These are phyloP conservation scores for Stomatorhinus walkeri DNA, from an alignment of 2,797 vertebrate genomes.

Conservation along the genomic window DNA sequence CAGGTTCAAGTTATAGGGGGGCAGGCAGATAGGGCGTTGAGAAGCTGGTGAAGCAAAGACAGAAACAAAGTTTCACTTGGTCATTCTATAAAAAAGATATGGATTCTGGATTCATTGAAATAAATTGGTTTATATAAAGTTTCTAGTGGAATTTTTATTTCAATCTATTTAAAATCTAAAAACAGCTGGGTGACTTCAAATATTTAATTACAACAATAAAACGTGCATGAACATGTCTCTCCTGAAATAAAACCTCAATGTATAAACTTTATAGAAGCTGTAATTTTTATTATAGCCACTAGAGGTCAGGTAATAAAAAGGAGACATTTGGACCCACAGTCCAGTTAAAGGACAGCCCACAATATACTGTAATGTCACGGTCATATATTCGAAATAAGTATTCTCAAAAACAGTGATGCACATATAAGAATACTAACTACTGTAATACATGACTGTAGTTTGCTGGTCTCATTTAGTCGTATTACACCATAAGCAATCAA, in stretches of 20 bases:
- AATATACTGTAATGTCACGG: neutral
- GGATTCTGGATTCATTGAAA: neutral
- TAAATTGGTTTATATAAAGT: constrained; percentile 3
- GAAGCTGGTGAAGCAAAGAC: constrained; percentile 47
- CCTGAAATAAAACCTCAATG: neutral
- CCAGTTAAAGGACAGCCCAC: neutral
- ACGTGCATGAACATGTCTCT: neutral
- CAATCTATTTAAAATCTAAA: neutral
- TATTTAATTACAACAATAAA: neutral
- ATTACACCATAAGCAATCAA: neutral
- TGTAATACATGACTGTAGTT: neutral
- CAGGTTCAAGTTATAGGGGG: constrained; percentile 41
- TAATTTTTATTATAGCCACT: constrained; percentile 25
- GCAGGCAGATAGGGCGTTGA: constrained; percentile 70
- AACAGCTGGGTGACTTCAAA: neutral
- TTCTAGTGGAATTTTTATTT: neutral
- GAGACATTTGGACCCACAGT: neutral
- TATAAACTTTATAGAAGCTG: neutral
- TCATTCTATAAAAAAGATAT: neutral
- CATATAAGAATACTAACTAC: neutral
- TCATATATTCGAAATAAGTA: neutral
- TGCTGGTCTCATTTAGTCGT: neutral
- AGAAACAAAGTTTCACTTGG: neutral
- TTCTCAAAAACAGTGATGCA: neutral
- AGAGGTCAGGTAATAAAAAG: constrained; percentile 33